Evolutionary conservation across 2,888 invertebrate species (phyloP).

Genomic region (Oxytorus armatus): DNA sequence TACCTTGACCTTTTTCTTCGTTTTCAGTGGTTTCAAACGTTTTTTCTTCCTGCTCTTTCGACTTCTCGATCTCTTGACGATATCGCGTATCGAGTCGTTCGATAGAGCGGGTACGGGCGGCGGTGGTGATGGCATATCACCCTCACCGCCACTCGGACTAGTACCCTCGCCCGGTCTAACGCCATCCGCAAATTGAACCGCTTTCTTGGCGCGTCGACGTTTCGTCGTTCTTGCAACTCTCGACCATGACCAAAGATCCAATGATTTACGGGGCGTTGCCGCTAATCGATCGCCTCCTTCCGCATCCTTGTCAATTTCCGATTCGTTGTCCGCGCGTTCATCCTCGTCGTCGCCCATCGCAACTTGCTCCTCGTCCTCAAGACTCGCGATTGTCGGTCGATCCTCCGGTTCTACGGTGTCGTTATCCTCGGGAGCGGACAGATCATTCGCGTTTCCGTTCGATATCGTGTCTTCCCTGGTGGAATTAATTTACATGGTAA

Average conservation of each 20-base stretch:
- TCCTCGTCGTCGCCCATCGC: constrained; percentile 70
- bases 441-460: constrained; percentile 77
- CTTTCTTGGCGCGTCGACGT: constrained; percentile 78
- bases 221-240: constrained; percentile 49
- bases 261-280: constrained; percentile 22
- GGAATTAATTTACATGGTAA: constrained; percentile 24
- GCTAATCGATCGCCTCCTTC: constrained; percentile 39
- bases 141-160: constrained; percentile 86
- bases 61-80: constrained; percentile 75
- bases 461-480: constrained; percentile 75
- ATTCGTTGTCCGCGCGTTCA: constrained; percentile 71
- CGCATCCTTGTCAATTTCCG: constrained; percentile 53
- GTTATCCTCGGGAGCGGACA: constrained; percentile 61
- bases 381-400: constrained; percentile 32
- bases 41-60: constrained; percentile 85
- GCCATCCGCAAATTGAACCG: constrained; percentile 88
- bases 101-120: constrained; percentile 82
- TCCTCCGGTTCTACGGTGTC: constrained; percentile 56
- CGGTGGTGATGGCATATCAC: constrained; percentile 87
- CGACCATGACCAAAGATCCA: constrained; percentile 63
- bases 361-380: constrained; percentile 63
- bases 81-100: constrained; percentile 74
- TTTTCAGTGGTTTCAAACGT: constrained; percentile 85
- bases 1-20: constrained; percentile 86
- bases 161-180: constrained; percentile 87